phyloP scores from a whole-genome alignment of 2,888 invertebrate genomes.

The Tetropium fuscum region DNA sequence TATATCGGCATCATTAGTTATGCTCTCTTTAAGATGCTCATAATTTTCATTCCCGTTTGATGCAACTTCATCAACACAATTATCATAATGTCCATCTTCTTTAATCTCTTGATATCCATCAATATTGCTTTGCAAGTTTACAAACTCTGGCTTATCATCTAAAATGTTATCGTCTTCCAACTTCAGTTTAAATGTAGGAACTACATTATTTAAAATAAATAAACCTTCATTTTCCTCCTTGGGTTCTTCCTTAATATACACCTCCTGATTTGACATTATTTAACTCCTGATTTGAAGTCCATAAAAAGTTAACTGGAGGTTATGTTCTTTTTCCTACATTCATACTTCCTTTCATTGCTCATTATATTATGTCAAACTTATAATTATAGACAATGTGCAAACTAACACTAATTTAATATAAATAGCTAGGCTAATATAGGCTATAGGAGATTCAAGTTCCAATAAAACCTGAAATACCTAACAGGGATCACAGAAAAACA shows the following conservation, averaged over 20 bases:
- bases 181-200: conserved; percentile 1
- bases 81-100: neutral
- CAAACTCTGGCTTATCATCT: conserved; percentile 21
- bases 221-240: conserved; percentile 4
- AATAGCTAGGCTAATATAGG: too few species aligned
- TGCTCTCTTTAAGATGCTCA: neutral
- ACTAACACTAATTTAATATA: too few species aligned
- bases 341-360: too few species aligned
- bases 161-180: conserved; percentile 16
- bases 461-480: too few species aligned
- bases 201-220: neutral
- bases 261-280: neutral
- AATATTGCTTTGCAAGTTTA: conserved; percentile 10
- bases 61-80: neutral
- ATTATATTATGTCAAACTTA: too few species aligned
- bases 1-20: neutral
- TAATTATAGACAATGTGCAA: too few species aligned
- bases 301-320: neutral
- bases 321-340: conserved; percentile 1
- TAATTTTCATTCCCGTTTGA: neutral
- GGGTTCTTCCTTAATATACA: conserved; percentile 15
- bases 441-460: too few species aligned
- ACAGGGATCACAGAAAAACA: too few species aligned
- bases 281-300: too few species aligned
- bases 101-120: neutral